Evolutionary conservation across 2,888 invertebrate species (phyloP).

Genomic region (Agonopterix alstromeriana): DNA sequence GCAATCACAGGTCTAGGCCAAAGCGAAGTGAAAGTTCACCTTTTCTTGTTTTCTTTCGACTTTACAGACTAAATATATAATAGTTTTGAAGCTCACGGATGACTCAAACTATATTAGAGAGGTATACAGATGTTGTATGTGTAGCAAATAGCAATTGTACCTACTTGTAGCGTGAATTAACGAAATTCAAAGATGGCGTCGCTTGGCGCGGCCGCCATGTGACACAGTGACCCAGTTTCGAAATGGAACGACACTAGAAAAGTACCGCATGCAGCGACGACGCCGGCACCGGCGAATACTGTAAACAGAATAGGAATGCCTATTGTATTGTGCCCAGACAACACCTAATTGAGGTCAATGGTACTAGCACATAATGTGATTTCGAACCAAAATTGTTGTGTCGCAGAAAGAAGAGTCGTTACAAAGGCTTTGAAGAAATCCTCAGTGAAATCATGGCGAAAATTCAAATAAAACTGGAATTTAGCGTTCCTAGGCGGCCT

Average conservation of each 20-base stretch:
- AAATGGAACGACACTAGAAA: slow-evolving; percentile 70
- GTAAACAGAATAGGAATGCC: slow-evolving; percentile 9
- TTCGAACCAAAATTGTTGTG: background rate
- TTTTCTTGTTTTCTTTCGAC: slow-evolving; percentile 50
- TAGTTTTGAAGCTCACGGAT: background rate
- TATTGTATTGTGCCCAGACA: slow-evolving; percentile 24
- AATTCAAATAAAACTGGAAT: too few relatives aligned
- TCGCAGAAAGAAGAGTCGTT: too few relatives aligned
- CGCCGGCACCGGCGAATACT: slow-evolving; percentile 26
- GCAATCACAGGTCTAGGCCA: slow-evolving; percentile 39
- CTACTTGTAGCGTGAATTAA: slow-evolving; percentile 44
- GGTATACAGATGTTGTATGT: background rate
- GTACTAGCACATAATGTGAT: background rate
- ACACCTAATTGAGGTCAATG: slow-evolving; percentile 35
- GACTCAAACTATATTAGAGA: background rate
- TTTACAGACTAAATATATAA: slow-evolving; percentile 12
- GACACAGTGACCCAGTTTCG: slow-evolving; percentile 73
- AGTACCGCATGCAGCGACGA: slow-evolving; percentile 39
- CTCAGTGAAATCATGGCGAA: too few relatives aligned
- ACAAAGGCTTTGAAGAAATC: background rate
- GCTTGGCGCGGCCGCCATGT: slow-evolving; percentile 63
- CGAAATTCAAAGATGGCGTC: slow-evolving; percentile 67
- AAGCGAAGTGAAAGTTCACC: slow-evolving; percentile 59
- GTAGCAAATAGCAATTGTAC: slow-evolving; percentile 17
- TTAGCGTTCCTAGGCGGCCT: too few relatives aligned